Percentiles rank a stretch among this genome's conserved stretches.
Conservation (phyloP, 1,140 invertebrate genomes). For the Neotoxoptera formosana region DNA sequence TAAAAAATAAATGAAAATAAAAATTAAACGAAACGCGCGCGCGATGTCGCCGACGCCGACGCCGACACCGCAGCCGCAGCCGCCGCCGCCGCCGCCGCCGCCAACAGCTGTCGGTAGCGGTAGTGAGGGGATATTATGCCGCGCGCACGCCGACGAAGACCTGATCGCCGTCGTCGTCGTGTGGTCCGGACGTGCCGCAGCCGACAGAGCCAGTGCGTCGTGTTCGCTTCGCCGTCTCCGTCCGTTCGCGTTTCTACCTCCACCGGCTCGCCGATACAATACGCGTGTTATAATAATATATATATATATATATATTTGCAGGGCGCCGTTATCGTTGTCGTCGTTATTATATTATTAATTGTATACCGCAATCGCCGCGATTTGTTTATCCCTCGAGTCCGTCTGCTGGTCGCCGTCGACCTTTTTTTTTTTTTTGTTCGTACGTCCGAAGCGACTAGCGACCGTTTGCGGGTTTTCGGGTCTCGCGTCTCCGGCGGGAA, state of each 20-base stretch:
- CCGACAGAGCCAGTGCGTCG: slow-evolving; percentile 52
- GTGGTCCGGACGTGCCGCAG: slow-evolving; percentile 44
- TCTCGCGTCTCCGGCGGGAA: not conserved
- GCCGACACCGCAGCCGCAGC: not conserved
- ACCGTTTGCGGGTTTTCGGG: not conserved
- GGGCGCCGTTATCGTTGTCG: no score
- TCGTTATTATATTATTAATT: not conserved
- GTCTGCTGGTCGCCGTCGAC: not conserved
- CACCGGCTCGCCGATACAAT: not conserved
- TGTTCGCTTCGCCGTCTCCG: slow-evolving; percentile 45
- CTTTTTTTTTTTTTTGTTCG: not conserved
- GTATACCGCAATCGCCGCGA: no score
- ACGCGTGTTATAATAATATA: no score
- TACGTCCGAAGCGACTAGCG: no score
- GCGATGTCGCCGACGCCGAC: not conserved
- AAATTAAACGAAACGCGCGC: slow-evolving; percentile 42
- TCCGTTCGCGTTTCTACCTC: not conserved
- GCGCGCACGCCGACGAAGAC: slow-evolving; percentile 52
- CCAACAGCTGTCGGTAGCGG: slow-evolving; percentile 12
- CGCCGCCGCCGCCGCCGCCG: not conserved
- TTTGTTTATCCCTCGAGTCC: not conserved
- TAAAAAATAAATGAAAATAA: slow-evolving; percentile 3
- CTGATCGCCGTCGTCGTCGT: slow-evolving; percentile 20
- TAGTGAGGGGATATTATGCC: slow-evolving; percentile 42
- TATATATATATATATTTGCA: no score